phyloP scores from a whole-genome alignment of 2,888 invertebrate species.

The Lepeophtheirus nordmannii region DNA sequence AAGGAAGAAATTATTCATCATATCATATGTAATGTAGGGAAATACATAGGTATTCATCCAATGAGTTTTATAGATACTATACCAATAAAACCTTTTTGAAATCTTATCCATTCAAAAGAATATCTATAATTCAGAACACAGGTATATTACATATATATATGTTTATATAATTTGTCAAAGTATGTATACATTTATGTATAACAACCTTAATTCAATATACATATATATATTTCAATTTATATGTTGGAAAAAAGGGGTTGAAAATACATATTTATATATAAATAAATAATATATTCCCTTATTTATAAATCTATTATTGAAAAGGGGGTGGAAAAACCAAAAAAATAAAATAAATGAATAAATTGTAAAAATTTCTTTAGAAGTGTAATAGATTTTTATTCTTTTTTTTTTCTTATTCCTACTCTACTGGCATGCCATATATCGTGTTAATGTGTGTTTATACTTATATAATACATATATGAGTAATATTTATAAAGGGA shows the following conservation, averaged over 20 bases:
- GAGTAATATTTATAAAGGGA: no score
- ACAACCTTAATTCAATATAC: not conserved
- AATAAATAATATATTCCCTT: not conserved
- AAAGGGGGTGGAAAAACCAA: not conserved
- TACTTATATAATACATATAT: no score
- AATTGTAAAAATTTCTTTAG: not conserved
- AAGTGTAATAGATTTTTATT: not conserved
- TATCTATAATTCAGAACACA: not conserved
- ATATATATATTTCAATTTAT: no score
- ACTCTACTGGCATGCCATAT: no score
- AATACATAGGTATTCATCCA: not conserved
- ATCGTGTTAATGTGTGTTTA: no score
- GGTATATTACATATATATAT: no score
- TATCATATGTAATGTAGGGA: no score
- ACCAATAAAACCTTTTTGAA: not conserved
- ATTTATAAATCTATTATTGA: not conserved
- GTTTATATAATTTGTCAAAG: not conserved
- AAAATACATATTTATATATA: not conserved
- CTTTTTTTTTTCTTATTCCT: not conserved
- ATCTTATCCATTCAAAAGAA: not conserved
- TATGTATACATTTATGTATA: not conserved
- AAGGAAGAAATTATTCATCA: constrained; percentile 30
- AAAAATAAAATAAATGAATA: not conserved
- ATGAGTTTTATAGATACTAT: not conserved
- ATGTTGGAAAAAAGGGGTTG: no score